These are phyloP conservation scores for Orbicella faveolata DNA, from an alignment of 64 coral and sea anemone genomes.

Conservation along the genomic window DNA sequence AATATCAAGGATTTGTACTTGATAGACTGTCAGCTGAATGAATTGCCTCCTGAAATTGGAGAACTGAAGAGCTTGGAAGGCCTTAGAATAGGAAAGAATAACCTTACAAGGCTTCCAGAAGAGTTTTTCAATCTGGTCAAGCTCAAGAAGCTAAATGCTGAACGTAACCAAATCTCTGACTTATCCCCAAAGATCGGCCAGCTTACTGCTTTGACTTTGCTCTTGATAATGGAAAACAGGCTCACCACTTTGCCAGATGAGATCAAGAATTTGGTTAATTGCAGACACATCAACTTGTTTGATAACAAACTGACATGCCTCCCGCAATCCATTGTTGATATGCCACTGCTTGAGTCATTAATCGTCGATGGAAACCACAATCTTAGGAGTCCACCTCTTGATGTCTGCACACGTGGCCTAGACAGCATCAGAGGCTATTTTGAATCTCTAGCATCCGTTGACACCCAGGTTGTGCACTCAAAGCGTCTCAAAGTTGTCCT, in stretches of 20 bases:
- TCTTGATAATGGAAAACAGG: slow-evolving; percentile 75
- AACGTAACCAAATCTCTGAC: slow-evolving; percentile 56
- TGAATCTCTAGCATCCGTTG: slow-evolving; percentile 31
- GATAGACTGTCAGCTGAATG: slow-evolving; percentile 57
- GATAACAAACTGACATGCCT: slow-evolving; percentile 85
- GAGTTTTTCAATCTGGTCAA: slow-evolving; percentile 61
- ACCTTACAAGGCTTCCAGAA: slow-evolving; percentile 63
- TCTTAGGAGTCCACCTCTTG: slow-evolving; percentile 69
- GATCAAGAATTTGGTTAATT: slow-evolving; percentile 63
- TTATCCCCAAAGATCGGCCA: slow-evolving; percentile 59
- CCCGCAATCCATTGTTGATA: slow-evolving; percentile 64
- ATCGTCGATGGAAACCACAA: slow-evolving; percentile 71
- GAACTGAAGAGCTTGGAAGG: slow-evolving; percentile 74
- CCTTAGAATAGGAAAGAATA: slow-evolving; percentile 62
- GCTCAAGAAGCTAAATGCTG: slow-evolving; percentile 65
- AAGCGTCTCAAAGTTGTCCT: slow-evolving; percentile 81
- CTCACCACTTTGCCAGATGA: slow-evolving; percentile 69
- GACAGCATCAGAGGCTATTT: slow-evolving; percentile 80
- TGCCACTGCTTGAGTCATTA: slow-evolving; percentile 45
- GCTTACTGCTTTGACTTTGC: slow-evolving; percentile 43
- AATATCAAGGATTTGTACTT: slow-evolving; percentile 75
- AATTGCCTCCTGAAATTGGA: slow-evolving; percentile 67
- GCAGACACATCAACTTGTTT: slow-evolving; percentile 69
- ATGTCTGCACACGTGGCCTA: slow-evolving; percentile 66
- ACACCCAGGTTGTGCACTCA: slow-evolving; percentile 59